Conservation (phyloP, 2,113 vertebrate species). For the Sisor rabdophorus region DNA sequence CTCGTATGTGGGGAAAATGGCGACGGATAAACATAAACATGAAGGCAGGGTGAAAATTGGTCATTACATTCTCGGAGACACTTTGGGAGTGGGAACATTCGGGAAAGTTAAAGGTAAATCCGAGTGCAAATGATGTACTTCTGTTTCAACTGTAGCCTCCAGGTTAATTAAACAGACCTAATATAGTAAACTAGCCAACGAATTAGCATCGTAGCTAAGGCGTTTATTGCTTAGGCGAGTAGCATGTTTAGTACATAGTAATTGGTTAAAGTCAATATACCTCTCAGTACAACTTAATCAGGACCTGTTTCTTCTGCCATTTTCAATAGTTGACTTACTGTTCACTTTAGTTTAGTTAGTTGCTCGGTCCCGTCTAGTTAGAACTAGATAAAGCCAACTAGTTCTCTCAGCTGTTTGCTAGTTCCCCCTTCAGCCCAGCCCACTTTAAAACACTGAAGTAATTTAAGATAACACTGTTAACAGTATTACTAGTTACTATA, state of each 20-base stretch:
- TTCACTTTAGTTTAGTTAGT: neutral
- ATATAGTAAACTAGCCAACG: slow-evolving; percentile 7
- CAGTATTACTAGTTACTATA: neutral
- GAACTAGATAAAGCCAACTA: neutral
- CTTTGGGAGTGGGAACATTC: slow-evolving; percentile 92
- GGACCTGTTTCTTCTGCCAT: too few species aligned
- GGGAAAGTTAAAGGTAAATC: slow-evolving; percentile 93
- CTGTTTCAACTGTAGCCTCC: neutral
- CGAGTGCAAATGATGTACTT: neutral
- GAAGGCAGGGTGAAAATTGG: slow-evolving; percentile 96
- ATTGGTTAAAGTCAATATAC: too few species aligned
- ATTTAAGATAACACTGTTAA: neutral
- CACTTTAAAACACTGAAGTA: neutral
- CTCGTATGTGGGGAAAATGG: slow-evolving; percentile 85
- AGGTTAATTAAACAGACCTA: neutral
- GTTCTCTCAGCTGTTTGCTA: neutral
- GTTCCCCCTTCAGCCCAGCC: neutral
- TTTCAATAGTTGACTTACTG: neutral
- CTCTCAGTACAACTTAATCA: too few species aligned
- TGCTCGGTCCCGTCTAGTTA: neutral
- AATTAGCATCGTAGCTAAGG: slow-evolving; percentile 8
- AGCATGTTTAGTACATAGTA: neutral
- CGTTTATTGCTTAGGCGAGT: slow-evolving; percentile 4
- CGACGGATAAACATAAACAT: slow-evolving; percentile 91
- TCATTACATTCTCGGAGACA: slow-evolving; percentile 92